Evolutionary conservation across 1,140 invertebrate species (phyloP), one percentile per base, ranked within the genome.

Genomic region (Cyclina sinensis): DNA sequence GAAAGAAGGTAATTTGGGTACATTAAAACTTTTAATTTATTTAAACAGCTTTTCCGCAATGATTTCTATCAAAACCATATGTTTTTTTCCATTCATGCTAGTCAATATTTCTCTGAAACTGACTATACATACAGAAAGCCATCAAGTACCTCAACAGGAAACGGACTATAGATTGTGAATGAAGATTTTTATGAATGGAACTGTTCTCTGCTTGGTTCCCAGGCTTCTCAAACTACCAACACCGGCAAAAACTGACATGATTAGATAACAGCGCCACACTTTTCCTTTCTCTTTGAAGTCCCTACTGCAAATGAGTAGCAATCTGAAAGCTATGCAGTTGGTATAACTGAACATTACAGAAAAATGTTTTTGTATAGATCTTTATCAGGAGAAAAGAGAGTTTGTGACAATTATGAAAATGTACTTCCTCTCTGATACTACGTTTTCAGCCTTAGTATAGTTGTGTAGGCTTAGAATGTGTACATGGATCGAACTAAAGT

Each of bases 101-200:
- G 51, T n/a, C 14, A 39, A 76, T 35, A 48, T 51, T 57, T n/a
- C 4, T 39, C 32, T 35, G 74, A 78, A 78, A 78, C 48, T 57
- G 74, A 54, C 48, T 51, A 57, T 78, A 54, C 7, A 30, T 16
- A 51, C 21, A n/a, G n/a, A n/a, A n/a, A n/a, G n/a, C 12, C n/a
- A 35, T 35, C 32, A 78, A 4, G 27, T 18, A 30, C 3, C 46
- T 18, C 27, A 12, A 32, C 2, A 0, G 4, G 74, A 81, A 81
- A 81, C 57, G 43, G 79, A 81, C 79, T 81, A 81, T 81, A 81
- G 76, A 54, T 79, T 18, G 70, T 51, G 24, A 78, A 54, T 46
- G 74, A 78, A 78, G 74, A 78, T 78, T 81, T 81, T 81, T 81
- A 81, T 81, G 79, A 81, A 81, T 81, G 79, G 51, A 81, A 65